Conservation (phyloP, 2,888 invertebrate species). For the Eupithecia dodoneata region DNA sequence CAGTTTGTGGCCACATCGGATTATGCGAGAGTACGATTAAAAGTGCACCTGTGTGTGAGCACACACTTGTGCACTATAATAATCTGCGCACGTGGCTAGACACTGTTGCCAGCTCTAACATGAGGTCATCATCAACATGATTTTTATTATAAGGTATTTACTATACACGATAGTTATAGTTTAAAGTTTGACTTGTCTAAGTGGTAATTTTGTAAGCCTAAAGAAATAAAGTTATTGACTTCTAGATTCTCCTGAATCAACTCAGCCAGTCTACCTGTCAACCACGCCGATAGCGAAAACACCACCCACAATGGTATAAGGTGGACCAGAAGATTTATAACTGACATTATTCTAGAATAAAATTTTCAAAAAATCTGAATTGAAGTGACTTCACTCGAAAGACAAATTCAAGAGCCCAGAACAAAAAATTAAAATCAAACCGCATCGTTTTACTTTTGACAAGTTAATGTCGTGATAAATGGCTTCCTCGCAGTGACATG, state of each 20-base stretch:
- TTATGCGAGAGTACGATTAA: too few species aligned
- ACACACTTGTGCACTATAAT: too few species aligned
- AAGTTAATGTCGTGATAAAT: constrained; percentile 61
- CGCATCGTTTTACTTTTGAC: background rate
- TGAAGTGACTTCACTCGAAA: background rate
- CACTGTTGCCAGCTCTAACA: too few species aligned
- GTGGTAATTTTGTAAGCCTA: too few species aligned
- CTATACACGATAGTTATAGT: too few species aligned
- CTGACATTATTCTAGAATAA: background rate
- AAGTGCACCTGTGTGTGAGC: too few species aligned
- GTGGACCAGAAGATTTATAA: background rate
- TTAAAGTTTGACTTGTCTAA: too few species aligned
- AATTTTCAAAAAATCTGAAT: background rate
- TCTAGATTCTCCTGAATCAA: background rate
- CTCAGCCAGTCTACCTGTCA: background rate
- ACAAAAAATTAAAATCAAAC: background rate
- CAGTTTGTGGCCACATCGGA: too few species aligned
- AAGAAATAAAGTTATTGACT: too few species aligned
- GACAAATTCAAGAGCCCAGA: background rate
- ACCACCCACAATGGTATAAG: background rate
- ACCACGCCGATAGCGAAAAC: background rate
- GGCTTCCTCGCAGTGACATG: constrained; percentile 65
- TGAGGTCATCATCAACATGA: too few species aligned
- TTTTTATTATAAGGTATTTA: too few species aligned
- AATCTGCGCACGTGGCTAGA: too few species aligned